Percentiles rank a stretch among this genome's conserved stretches.
phyloP scores from a whole-genome alignment of 2,113 vertebrate species.

The Saimiri boliviensis region DNA sequence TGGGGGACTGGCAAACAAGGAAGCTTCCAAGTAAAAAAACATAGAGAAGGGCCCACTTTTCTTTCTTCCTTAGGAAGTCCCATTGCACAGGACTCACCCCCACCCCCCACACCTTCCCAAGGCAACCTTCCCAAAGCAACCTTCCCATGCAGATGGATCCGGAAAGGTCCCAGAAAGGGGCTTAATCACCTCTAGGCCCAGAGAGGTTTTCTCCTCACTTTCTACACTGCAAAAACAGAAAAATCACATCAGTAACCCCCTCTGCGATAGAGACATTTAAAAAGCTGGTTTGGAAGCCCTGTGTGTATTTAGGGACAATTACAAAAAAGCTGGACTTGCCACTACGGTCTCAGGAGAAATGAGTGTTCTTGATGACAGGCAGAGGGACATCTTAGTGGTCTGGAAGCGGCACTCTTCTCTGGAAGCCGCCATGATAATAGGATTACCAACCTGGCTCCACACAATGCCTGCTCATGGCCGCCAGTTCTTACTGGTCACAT shows the following conservation, averaged over 20 bases:
- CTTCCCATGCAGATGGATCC: accelerated
- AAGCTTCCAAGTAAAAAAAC: accelerated
- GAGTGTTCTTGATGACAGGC: background rate
- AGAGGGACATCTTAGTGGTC: background rate
- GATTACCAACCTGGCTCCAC: background rate
- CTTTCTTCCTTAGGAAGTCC: background rate
- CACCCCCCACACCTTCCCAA: background rate
- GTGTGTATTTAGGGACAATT: background rate
- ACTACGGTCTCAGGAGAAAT: background rate
- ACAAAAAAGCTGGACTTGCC: too few relatives aligned
- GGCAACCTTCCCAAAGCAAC: too few relatives aligned
- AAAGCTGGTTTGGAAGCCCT: background rate
- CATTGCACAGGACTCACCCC: accelerated
- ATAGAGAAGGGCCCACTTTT: background rate
- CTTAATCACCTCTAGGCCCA: accelerated
- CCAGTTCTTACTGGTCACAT: background rate
- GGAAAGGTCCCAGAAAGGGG: too few relatives aligned
- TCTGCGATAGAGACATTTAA: background rate
- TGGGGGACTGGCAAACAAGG: background rate
- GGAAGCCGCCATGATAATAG: background rate
- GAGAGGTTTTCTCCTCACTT: background rate
- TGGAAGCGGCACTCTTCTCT: accelerated
- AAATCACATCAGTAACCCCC: too few relatives aligned
- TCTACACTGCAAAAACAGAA: background rate
- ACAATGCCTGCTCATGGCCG: accelerated